These are phyloP conservation scores for Melanotaenia nigrans DNA, from an alignment of 2,797 vertebrate genomes.

Conservation along the genomic window DNA sequence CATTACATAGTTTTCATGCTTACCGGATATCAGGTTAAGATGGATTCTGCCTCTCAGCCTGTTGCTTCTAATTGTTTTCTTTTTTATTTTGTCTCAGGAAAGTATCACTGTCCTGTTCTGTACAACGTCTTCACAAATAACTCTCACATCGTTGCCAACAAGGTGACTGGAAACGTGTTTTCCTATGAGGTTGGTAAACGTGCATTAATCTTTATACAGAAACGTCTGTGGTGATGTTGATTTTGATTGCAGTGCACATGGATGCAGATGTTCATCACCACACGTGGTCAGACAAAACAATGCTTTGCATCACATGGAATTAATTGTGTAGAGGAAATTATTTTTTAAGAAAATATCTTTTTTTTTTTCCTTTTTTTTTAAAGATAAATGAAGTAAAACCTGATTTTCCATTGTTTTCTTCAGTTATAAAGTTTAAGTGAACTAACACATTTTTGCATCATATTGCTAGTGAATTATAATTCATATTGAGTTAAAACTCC, in stretches of 20 bases:
- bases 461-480: too few relatives aligned
- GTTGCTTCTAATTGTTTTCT: conserved; percentile 5
- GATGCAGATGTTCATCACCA: too few relatives aligned
- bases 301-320: too few relatives aligned
- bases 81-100: conserved; percentile 79
- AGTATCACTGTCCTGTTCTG: conserved; percentile 96
- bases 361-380: too few relatives aligned
- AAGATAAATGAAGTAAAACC: too few relatives aligned
- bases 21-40: not conserved
- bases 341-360: too few relatives aligned
- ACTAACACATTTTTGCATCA: too few relatives aligned
- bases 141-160: conserved; percentile 93
- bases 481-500: too few relatives aligned
- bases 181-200: conserved; percentile 87
- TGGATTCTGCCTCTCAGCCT: conserved; percentile 2
- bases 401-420: too few relatives aligned
- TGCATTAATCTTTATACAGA: conserved; percentile 3
- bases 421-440: too few relatives aligned
- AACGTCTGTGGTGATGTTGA: not conserved
- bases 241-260: not conserved
- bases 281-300: too few relatives aligned
- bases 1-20: not conserved
- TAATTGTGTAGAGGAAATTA: too few relatives aligned
- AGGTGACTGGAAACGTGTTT: conserved; percentile 94
- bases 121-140: conserved; percentile 97